Evolutionary conservation across 37 sponge, comb jelly and placozoan species (phyloP), one percentile per base, ranked within the genome.

Genomic region (Geodia barretti): DNA sequence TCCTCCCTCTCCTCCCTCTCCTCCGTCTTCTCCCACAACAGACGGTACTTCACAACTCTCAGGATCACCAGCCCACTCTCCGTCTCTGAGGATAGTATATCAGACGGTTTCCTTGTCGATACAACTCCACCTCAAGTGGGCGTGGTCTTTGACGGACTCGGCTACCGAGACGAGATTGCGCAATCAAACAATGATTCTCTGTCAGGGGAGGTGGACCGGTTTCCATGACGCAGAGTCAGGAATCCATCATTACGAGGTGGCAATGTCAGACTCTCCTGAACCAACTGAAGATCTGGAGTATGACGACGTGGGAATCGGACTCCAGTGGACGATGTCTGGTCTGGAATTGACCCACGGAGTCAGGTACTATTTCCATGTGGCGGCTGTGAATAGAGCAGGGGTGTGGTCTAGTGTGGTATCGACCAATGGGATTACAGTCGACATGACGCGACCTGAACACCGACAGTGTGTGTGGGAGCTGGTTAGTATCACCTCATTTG

Each of bases 91-190:
- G 25, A 40, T 0, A 82, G 87, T 17, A 43, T 83, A 0, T 92
- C 96, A 2, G 91, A 92, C 75, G 93, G 93, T 0, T 66, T 96
- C 29, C n/a, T 76, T 0, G 74, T 82, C 31, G 96, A 96, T 72
- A 72, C 68, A 3, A 61, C 78, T 30, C 79, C 86, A 25, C 92
- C 93, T 1, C 35, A 39, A 17, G 59, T 32, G 14, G 95, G 95
- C 2, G 34, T 32, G 36, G 76, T 93, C 3, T 41, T 92, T 0
- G 79, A 70, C 29, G 87, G 78, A 39, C 28, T 36, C 14, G 20
- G 60, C 7, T 83, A 89, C 37, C 32, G 11, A 4, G 73, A 68
- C 58, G 0, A 28, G 14, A n/a, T 41, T 28, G 91, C 83, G 37
- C 87, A 86, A 40, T 43, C 39, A 23, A 81, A 79, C n/a, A 38